Base-by-base conservation (phyloP, 1,140 invertebrate genomes). In the Lepidurus apus region DNA sequence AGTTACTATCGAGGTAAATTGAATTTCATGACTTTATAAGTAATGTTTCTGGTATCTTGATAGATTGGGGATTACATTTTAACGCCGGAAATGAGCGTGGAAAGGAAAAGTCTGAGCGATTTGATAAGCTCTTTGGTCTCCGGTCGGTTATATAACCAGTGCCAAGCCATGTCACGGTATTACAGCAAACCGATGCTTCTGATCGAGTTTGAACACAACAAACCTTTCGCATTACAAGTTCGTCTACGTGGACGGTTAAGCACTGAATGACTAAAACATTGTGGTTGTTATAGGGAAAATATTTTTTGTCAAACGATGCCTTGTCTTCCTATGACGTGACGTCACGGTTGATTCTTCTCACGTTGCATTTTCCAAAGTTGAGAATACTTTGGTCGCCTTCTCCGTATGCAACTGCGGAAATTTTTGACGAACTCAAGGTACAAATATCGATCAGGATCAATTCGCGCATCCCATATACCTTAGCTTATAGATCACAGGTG, bases 51-150 rank as follows among this genome's bases (percentile, higher is more conserved):
- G 65, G 42, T 65, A 34, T 77, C 45, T 76, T 84, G 83, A 75
- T 81, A 93, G 93, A 91, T 99, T 75, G 97, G 97, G 1, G 98
- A 99, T 86, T 99, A 99, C 84, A 97, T 99, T 82, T 86, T 99
- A 1, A 97, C 97, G 0, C 94, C 96, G 0, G 95, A 98, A 42
- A 94, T 98, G 82, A 97, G 94, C 83, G 91, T 99, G 5, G 98
- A 99, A 86, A 88, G 98, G 7, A 99, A 99, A 87, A 98, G 96
- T 79, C 90, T 99, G 42, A 96, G 94, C 43, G 98, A 99, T 91
- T 87, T 99, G 78, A 97, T 99, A 84, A 95, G 96, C 17, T 99
- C 97, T 0, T 86, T 99, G 17, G 94, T 96, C 85, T 95, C 91
- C 79, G 98, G 98, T 0, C 90, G 98, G 77, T 88, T 99, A 44